Percentiles rank a stretch among this genome's conserved stretches.
phyloP scores from a whole-genome alignment of 2,888 invertebrate species.

The Idaea aversata region DNA sequence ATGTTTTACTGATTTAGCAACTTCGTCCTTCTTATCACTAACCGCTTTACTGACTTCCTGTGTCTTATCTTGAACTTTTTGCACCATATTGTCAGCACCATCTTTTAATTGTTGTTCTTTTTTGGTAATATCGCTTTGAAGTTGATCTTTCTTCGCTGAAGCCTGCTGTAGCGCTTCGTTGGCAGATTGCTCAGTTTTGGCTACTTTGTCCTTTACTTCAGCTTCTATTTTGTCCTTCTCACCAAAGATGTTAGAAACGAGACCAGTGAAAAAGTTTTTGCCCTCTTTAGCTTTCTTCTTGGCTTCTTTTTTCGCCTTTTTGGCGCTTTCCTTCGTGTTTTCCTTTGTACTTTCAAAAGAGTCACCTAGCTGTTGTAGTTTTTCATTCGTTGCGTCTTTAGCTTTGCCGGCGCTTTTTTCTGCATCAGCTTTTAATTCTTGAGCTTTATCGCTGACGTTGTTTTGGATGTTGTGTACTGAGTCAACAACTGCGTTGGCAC shows the following conservation, averaged over 20 bases:
- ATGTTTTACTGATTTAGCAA: constrained; percentile 41
- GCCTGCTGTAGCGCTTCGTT: constrained; percentile 56
- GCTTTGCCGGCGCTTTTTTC: constrained; percentile 49
- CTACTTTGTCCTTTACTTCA: constrained; percentile 60
- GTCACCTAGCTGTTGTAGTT: constrained; percentile 52
- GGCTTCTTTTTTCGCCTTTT: constrained; percentile 57
- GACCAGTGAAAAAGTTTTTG: constrained; percentile 67
- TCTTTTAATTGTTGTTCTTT: constrained; percentile 51
- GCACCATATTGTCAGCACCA: constrained; percentile 37
- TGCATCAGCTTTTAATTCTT: constrained; percentile 48
- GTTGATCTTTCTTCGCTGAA: constrained; percentile 54
- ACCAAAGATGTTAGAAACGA: constrained; percentile 70
- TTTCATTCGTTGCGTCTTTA: constrained; percentile 50
- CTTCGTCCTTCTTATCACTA: constrained; percentile 40
- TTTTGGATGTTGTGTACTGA: constrained; percentile 45
- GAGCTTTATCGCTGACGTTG: constrained; percentile 46
- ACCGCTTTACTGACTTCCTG: constrained; percentile 43
- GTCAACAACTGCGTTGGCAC: constrained; percentile 52
- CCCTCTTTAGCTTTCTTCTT: constrained; percentile 73
- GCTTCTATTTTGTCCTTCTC: constrained; percentile 72
- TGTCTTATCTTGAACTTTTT: constrained; percentile 42
- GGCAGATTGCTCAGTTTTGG: constrained; percentile 62
- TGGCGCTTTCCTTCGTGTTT: constrained; percentile 49
- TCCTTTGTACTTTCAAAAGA: constrained; percentile 54
- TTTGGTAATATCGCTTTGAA: constrained; percentile 47